Evolutionary conservation across 1,140 invertebrate species (phyloP), one percentile per base, ranked within the genome.

Genomic region (Lutraria rhynchaena): DNA sequence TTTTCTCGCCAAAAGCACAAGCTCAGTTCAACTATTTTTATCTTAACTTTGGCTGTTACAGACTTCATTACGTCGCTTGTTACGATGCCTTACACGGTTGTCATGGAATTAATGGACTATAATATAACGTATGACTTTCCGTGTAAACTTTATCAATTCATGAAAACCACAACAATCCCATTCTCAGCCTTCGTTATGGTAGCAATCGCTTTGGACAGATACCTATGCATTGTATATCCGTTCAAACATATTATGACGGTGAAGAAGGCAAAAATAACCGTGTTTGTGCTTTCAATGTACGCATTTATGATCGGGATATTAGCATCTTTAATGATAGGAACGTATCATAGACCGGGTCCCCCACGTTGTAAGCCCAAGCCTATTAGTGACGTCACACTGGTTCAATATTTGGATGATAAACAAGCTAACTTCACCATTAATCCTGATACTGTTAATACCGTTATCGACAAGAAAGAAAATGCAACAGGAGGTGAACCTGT

Each of bases 171-270:
- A 11, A 91, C 86, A 4, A 84, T 91, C 57, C 89, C 89, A 1
- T 91, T 89, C 58, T 89, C 88, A 22, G 87, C 89, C 3, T 86
- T 91, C 53, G 85, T 91, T 0, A 91, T 91, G 89, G 86, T 88
- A n/a, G 89, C 89, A 49, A 90, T 91, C 33, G 90, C 90, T 4
- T 70, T 90, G n/a, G 90, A 91, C 67, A 61, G 90, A 55, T 91
- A 88, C 78, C 71, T 91, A 53, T 91, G 91, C 58, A 91, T 92
- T 35, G 90, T 89, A 31, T 87, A 87, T 70, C 89, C 89, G 11
- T 90, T 88, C 57, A 80, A 86, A 24, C 88, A 89, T 35, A 77
- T 84, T 1, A 89, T 91, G 84, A 91, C 88, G 3, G 84, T 87
- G 11, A 65, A 63, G 49, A 67, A 87, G 27, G 90, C 90, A 19